These are phyloP conservation scores for Hormiphora californensis DNA, from an alignment of 37 sponge, comb jelly and placozoan genomes.

Conservation along the genomic window DNA sequence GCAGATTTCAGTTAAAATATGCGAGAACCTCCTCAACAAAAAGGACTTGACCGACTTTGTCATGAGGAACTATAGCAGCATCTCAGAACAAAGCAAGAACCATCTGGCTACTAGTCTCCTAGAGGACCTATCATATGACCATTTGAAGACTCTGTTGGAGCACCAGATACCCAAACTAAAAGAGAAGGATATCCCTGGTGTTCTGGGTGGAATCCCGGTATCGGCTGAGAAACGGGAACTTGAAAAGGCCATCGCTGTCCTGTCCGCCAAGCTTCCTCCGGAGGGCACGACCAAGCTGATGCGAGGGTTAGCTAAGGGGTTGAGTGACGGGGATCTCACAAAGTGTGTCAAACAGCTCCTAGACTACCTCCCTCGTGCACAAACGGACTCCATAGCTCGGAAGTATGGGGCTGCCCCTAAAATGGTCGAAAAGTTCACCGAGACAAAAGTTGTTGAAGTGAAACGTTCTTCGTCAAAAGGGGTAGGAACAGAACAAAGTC, in stretches of 20 bases:
- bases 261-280: not conserved
- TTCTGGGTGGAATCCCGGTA: constrained; percentile 5
- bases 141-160: constrained; percentile 1
- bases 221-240: not conserved
- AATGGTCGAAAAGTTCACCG: constrained; percentile 38
- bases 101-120: not conserved
- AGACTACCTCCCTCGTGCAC: not conserved
- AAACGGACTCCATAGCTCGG: constrained; percentile 2
- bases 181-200: constrained; percentile 35
- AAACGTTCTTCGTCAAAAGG: not conserved
- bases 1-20: not conserved
- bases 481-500: not conserved
- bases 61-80: constrained; percentile 4
- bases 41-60: constrained; percentile 40
- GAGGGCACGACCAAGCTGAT: constrained; percentile 10
- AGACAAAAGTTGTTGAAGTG: constrained; percentile 21
- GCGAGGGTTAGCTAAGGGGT: not conserved
- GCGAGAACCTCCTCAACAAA: constrained; percentile 50
- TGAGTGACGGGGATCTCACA: not conserved
- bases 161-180: constrained; percentile 38
- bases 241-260: constrained; percentile 14
- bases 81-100: constrained; percentile 6
- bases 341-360: constrained; percentile 11
- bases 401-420: not conserved
- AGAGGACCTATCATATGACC: constrained; percentile 10